Evolutionary conservation across 2,888 invertebrate genomes (phyloP), one percentile per base, ranked within the genome.

Genomic region (Agonopterix arenella): DNA sequence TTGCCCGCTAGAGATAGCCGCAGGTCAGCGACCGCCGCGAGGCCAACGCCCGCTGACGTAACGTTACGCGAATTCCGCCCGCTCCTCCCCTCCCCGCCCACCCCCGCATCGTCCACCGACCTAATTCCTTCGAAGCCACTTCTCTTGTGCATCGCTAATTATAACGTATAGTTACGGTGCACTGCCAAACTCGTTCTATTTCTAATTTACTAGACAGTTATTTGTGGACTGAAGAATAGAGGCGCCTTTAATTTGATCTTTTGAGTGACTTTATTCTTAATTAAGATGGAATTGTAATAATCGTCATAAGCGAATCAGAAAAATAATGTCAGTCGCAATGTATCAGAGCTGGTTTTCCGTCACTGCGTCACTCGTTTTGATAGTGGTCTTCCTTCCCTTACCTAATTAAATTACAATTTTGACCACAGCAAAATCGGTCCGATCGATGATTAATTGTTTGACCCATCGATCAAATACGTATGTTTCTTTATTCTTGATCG

Each of bases 11-110:
- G 84, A 85, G 84, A 85, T 84, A 84, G 84, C 80, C 73, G 76
- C 76, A 69, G 89, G 88, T 88, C 85, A 77, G 74, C 74, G 86
- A 81, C 86, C 89, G 84, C 58, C 64, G 78, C 76, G 83, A 79
- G 88, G 88, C 80, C 85, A 81, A 79, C 76, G 86, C 70, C 82
- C 88, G 81, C 85, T 89, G 88, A 89, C 89, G 88, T 88, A 89
- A 89, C 80, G 78, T 85, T 84, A 85, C 81, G 88, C 86, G 85
- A 84, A 86, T 85, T 84, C 84, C 84, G 70, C 76, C 70, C 69
- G 60, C 66, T 66, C 71, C 66, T 66, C 65, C 63, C 61, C 59
- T 66, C 48, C 69, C 60, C 52, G 5, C 28, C 49, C 11, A 44
- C 57, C 58, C 55, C 62, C 60, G 61, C 63, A 61, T 54, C 62